Base-by-base conservation (phyloP, 2,113 vertebrate genomes). In the Monarcha castaneiventris region DNA sequence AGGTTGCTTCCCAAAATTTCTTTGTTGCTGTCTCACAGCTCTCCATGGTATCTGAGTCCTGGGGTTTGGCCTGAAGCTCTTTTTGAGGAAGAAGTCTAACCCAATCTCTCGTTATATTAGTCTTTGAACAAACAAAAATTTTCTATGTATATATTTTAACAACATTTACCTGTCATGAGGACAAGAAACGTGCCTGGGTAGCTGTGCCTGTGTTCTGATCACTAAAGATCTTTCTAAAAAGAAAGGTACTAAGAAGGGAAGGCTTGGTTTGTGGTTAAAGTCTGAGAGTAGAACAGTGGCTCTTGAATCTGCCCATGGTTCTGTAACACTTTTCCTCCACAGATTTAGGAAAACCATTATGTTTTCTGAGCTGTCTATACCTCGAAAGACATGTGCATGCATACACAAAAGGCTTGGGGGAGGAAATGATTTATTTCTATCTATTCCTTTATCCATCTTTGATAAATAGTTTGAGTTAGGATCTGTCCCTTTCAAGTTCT, bases 371-470 rank as follows among this genome's bases (percentile, higher is more conserved):
- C 9, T 74, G 13, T 86, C 29, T 66, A 5, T 25, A 33, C 37
- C 52, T 76, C 54, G 68, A 74, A 56, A 82, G 10, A 39, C 14
- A 35, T 11, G 20, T 7, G 29, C 22, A 54, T 3, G 23, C 3
- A 56, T 19, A 48, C 7, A 48, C 1, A 62, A 39, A 71, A 54
- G 6, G 46, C 32, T 73, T 0, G 0, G 6, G 7, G 29, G 13
- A 58, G 11, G n/a, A 81, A 81, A 54, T 1, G 0, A 33, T n/a
- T 91, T 62, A 11, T 87, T 89, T 69, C 16, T 63, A 43, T 16
- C 33, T 71, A 14, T 35, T 58, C 18, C 84, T 90, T 90, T 35
- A 48, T 92, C 27, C 5, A 16, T 43, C 66, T 90, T 82, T 67
- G 48, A 75, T 33, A 37, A 25, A 64, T 3, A 69, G 11, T 25